A percentile compares a stretch with the other conserved stretches of the same genome.
Conservation (phyloP, 2,113 vertebrate species). For the Phrynocephalus versicolor region DNA sequence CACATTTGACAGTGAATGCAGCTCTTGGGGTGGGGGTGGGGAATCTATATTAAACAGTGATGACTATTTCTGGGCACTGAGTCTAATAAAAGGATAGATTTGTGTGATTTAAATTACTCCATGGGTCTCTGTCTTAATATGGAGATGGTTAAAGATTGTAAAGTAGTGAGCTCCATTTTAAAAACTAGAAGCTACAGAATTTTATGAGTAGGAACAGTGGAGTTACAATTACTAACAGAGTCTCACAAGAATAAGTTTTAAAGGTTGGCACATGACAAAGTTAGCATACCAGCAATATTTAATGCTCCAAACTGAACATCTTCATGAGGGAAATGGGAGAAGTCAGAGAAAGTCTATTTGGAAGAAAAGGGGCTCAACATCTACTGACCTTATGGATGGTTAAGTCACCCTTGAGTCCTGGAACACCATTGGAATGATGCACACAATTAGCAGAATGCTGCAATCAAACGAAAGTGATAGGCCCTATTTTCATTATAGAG, state of each 20-base stretch:
- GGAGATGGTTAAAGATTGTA: neutral
- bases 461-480: neutral
- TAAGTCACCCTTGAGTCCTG: neutral
- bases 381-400: neutral
- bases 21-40: neutral
- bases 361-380: neutral
- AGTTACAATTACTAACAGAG: neutral
- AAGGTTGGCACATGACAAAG: neutral
- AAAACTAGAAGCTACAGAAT: neutral
- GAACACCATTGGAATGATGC: neutral
- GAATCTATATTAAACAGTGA: neutral
- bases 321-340: neutral
- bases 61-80: neutral
- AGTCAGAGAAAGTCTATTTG: neutral
- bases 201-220: neutral
- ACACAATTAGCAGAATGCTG: neutral
- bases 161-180: neutral
- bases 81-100: neutral
- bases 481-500: neutral
- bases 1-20: neutral
- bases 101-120: neutral
- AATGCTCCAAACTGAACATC: neutral
- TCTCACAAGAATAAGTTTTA: neutral
- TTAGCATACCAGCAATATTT: neutral
- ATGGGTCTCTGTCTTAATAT: neutral